Evolutionary conservation across 1,140 invertebrate species (phyloP).

Genomic region (Drosophila subobscura): DNA sequence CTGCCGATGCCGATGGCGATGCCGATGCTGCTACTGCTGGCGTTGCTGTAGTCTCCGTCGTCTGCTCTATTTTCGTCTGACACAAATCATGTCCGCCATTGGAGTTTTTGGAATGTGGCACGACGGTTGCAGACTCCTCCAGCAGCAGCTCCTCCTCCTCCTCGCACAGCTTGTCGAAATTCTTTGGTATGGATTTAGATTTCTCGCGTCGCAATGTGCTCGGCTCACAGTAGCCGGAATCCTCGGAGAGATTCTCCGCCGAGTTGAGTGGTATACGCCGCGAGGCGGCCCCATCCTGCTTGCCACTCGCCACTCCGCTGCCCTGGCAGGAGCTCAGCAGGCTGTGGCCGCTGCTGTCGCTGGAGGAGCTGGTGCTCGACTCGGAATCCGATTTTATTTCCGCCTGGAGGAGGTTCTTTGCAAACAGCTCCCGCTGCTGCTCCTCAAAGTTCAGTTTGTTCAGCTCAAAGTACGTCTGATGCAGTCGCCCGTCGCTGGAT

Average conservation of each 20-base stretch:
- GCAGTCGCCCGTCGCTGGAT: slow-evolving; percentile 69
- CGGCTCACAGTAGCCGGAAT: slow-evolving; percentile 89
- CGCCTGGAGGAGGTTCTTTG: slow-evolving; percentile 48
- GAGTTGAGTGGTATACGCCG: slow-evolving; percentile 84
- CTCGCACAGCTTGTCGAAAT: slow-evolving; percentile 83
- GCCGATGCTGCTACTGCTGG: background rate
- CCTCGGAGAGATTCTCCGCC: slow-evolving; percentile 89
- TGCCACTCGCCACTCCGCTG: slow-evolving; percentile 12
- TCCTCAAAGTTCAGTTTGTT: slow-evolving; percentile 76
- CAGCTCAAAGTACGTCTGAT: slow-evolving; percentile 80
- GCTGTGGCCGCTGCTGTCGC: slow-evolving; percentile 66
- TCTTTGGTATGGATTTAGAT: slow-evolving; percentile 84
- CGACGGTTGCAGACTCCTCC: slow-evolving; percentile 14
- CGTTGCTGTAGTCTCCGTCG: slow-evolving; percentile 4
- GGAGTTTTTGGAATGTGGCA: slow-evolving; percentile 55
- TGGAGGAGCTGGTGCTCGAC: slow-evolving; percentile 54
- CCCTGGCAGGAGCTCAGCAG: slow-evolving; percentile 49
- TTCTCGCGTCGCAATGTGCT: slow-evolving; percentile 82
- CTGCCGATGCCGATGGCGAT: slow-evolving; percentile 16
- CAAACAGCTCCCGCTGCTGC: slow-evolving; percentile 51
- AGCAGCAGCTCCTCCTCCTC: slow-evolving; percentile 66
- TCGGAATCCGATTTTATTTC: slow-evolving; percentile 72
- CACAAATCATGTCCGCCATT: slow-evolving; percentile 66
- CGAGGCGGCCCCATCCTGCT: slow-evolving; percentile 8
- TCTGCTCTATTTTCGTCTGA: slow-evolving; percentile 76